Evolutionary conservation across 2,797 vertebrate species (phyloP), one percentile per base, ranked within the genome.

Genomic region (Sebastolobus altivelis): DNA sequence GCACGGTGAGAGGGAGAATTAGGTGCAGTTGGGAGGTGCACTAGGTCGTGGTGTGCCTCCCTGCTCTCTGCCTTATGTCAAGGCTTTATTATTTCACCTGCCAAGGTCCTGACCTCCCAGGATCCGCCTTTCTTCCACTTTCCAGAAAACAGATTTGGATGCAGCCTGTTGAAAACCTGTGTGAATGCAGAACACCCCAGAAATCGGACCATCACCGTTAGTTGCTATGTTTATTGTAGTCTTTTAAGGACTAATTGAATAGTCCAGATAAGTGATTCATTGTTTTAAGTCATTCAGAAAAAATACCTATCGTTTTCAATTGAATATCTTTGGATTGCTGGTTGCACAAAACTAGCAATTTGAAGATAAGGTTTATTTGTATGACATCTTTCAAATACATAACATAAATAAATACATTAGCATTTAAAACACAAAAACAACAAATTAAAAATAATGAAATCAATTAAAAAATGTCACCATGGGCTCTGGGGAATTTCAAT

Each of bases 11-110:
- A 77, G 81, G 85, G 87, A 89, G 91, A 91, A 92, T 87, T 74
- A 88, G 83, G 80, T 86, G 81, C 78, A 77, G 85, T 81, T 83
- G 85, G 89, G 87, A 86, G 88, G 89, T 82, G 85, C 85, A 33
- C 38, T 58, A 79, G 80, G 75, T 87, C 85, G 52, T 87, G 87
- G 85, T 70, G 89, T 55, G 92, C 87, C 88, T 89, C 90, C 93
- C 91, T 54, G 87, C 92, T 88, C 90, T 86, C 88, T 73, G 80
- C 93, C 94, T 88, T 93, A 92, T 93, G 92, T 90, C 91, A 88
- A 70, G 88, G 84, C 78, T 93, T 92, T 91, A 90, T 90, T 90
- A 82, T 86, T 87, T 80, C 83, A 85, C 70, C 76, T 91, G 89
- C 92, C 94, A 91, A 92, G 89, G 92, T 88, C 90, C 80, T 86